A percentile compares a stretch with the other conserved stretches of the same genome.
phyloP scores from a whole-genome alignment of 2,113 vertebrate genomes.

The pig (Sus scrofa) region DNA sequence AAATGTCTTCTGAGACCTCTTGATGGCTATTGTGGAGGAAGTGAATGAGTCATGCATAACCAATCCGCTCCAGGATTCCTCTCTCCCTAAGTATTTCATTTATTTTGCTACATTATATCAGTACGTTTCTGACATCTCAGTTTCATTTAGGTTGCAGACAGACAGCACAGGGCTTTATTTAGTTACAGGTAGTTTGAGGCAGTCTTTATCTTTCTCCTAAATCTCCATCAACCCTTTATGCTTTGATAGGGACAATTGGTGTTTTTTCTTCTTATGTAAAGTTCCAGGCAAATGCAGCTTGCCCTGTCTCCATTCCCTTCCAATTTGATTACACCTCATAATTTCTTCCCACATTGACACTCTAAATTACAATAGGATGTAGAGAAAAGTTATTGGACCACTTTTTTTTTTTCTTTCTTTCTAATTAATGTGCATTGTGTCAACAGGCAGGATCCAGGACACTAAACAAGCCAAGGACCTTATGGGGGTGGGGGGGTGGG shows the following conservation, averaged over 20 bases:
- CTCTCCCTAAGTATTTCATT: background rate
- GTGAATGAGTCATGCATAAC: background rate
- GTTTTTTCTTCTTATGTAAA: background rate
- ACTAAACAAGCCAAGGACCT: background rate
- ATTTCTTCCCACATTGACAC: background rate
- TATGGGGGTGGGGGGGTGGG: no score
- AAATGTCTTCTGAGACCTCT: background rate
- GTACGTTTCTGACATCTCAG: background rate
- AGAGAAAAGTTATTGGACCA: background rate
- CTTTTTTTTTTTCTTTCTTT: background rate
- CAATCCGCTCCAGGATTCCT: background rate
- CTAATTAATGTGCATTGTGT: background rate
- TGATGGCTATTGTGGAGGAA: background rate
- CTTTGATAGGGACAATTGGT: background rate
- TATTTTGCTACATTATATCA: background rate
- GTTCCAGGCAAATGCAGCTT: background rate
- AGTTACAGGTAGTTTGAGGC: background rate
- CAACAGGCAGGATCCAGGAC: background rate
- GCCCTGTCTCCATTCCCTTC: background rate
- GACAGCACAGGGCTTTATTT: background rate
- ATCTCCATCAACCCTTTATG: background rate
- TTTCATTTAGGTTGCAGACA: background rate
- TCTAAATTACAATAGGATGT: background rate
- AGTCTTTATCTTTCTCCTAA: background rate
- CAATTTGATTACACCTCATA: background rate